These are phyloP conservation scores for Xestia c-nigrum DNA, from an alignment of 2,888 invertebrate genomes.

Conservation along the genomic window DNA sequence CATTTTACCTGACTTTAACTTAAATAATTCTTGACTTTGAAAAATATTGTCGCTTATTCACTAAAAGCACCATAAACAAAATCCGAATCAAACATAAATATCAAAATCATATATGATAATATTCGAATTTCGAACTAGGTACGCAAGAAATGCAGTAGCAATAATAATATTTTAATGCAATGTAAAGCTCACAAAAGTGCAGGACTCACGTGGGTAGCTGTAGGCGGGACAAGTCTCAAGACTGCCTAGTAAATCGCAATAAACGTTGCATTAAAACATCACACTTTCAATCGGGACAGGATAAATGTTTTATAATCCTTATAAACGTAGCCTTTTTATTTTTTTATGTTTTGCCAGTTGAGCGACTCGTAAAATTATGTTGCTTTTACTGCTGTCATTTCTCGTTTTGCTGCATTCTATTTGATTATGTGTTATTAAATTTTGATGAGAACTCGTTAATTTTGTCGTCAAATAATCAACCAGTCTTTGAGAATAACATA, in stretches of 20 bases:
- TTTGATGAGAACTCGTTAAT: not conserved
- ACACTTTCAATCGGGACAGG: slow-evolving; percentile 70
- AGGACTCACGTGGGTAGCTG: slow-evolving; percentile 71
- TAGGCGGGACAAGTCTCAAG: slow-evolving; percentile 78
- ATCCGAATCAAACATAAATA: slow-evolving; percentile 9
- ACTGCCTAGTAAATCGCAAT: slow-evolving; percentile 80
- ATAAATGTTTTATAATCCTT: slow-evolving; percentile 77
- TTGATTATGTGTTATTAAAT: slow-evolving; percentile 4
- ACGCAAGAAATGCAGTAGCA: slow-evolving; percentile 48
- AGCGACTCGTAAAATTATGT: slow-evolving; percentile 22
- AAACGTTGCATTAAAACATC: slow-evolving; percentile 80
- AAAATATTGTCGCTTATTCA: not conserved
- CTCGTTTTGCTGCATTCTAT: not conserved
- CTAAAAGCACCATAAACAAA: slow-evolving; percentile 11
- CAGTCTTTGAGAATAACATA: not conserved
- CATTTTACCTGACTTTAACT: not conserved
- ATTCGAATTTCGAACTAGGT: not conserved
- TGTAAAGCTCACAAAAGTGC: slow-evolving; percentile 63
- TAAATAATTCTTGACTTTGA: not conserved
- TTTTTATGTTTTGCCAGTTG: slow-evolving; percentile 32
- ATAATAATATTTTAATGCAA: slow-evolving; percentile 51
- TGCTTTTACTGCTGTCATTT: not conserved
- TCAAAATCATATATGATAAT: slow-evolving; percentile 14
- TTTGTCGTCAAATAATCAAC: not conserved
- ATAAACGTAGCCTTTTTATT: slow-evolving; percentile 67